A percentile compares a stretch with the other conserved stretches of the same genome.
These are phyloP conservation scores for Ochropleura plecta DNA, from an alignment of 2,888 invertebrate genomes.

Conservation along the genomic window DNA sequence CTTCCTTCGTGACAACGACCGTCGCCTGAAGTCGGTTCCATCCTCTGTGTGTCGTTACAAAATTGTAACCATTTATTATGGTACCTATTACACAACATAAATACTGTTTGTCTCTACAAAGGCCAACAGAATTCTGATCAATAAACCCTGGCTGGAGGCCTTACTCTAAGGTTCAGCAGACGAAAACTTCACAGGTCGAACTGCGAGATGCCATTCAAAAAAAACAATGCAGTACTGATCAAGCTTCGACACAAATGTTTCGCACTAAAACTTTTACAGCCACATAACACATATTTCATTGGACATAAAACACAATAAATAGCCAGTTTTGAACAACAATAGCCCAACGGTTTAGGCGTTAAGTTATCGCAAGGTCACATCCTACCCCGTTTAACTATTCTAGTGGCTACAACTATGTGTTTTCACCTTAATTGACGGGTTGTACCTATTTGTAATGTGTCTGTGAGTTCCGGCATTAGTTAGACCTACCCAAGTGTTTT, in stretches of 20 bases:
- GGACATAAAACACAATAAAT: conserved; percentile 49
- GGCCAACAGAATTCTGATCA: background rate
- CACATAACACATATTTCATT: conserved; percentile 28
- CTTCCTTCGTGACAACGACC: too few relatives aligned
- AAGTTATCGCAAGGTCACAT: conserved; percentile 56
- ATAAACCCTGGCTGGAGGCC: too few relatives aligned
- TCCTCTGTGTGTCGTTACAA: too few relatives aligned
- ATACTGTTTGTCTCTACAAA: background rate
- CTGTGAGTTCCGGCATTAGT: conserved; percentile 26
- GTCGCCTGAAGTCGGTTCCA: too few relatives aligned
- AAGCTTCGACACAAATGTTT: too few relatives aligned
- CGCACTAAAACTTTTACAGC: too few relatives aligned
- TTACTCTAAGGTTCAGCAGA: too few relatives aligned
- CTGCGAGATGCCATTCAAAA: too few relatives aligned
- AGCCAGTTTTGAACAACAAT: conserved; percentile 49
- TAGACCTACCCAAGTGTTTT: background rate
- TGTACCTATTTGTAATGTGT: conserved; percentile 49
- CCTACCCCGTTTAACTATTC: conserved; percentile 45
- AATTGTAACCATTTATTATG: background rate
- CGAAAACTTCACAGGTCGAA: too few relatives aligned
- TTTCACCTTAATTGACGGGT: conserved; percentile 58
- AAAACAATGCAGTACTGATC: too few relatives aligned
- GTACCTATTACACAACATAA: background rate
- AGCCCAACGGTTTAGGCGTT: conserved; percentile 48
- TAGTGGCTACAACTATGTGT: conserved; percentile 30